phyloP scores from a whole-genome alignment of 1,140 invertebrate genomes.

The Trialeurodes vaporariorum region DNA sequence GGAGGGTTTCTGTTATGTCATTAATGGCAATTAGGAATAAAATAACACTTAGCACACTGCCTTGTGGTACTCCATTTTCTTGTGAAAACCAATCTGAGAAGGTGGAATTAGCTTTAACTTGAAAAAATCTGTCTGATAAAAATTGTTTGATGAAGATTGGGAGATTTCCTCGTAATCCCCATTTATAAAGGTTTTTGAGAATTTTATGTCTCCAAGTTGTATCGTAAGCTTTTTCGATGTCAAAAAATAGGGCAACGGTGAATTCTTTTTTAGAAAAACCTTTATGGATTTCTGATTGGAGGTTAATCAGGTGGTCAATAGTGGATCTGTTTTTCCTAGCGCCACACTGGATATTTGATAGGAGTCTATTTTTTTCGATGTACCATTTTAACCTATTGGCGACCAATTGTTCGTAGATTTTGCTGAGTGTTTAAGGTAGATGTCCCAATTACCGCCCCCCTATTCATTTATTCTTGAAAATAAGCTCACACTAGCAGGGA shows the following conservation, averaged over 20 bases:
- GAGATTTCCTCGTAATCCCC: neutral
- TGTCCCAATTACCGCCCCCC: too few relatives aligned
- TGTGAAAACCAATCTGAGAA: neutral
- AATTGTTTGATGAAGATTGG: conserved; percentile 7
- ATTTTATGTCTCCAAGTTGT: neutral
- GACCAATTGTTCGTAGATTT: conserved; percentile 6
- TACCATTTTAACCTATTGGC: neutral
- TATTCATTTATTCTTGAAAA: too few relatives aligned
- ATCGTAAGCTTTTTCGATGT: too few relatives aligned
- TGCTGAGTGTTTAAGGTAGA: neutral
- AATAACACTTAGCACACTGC: neutral
- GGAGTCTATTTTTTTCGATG: neutral
- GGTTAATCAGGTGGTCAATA: neutral
- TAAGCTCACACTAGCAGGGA: too few relatives aligned
- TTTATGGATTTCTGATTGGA: conserved; percentile 8
- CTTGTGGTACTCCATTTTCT: conserved; percentile 14
- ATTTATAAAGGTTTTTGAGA: neutral
- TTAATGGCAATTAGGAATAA: conserved; percentile 13
- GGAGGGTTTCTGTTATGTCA: neutral
- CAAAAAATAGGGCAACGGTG: too few relatives aligned
- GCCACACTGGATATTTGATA: neutral
- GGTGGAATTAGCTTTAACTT: conserved; percentile 6
- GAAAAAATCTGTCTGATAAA: conserved; percentile 3
- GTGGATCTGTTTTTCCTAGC: neutral
- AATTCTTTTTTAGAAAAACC: neutral